Base-by-base conservation (phyloP, 1,140 invertebrate genomes). In the Penaeus vannamei region DNA sequence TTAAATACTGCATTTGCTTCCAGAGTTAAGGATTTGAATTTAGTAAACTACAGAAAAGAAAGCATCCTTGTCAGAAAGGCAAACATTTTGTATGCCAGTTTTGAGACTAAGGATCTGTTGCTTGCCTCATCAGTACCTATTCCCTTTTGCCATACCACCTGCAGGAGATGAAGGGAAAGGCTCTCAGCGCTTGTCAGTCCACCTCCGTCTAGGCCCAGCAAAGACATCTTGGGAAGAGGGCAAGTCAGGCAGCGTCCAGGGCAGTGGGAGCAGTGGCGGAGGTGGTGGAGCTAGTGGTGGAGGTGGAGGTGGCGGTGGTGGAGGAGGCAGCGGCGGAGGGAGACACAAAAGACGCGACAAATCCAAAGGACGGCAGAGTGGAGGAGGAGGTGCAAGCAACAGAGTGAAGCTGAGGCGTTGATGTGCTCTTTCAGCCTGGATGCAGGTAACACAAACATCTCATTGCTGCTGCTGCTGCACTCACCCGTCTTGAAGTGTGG, bases 371-470 rank as follows among this genome's bases (percentile, higher is more conserved):
- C 86, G 80, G 23, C 79, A 60, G n/a, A 32, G 61, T 64, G 86
- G 86, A n/a, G 62, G 86, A 59, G 62, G 77, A 60, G 80, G 79
- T 62, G 62, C 62, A 64, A 66, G 84, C 61, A 82, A 81, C 79
- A 81, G 86, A 60, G 77, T 85, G 61, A 72, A 81, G 86, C 79
- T 80, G 85, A 80, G 85, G 85, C 85, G 85, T 66, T 80, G 76
- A 81, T 86, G 36, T 61, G 36, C 64, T 81, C 79, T 60, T 62
- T 69, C 77, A 66, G 69, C 60, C 79, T 86, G 85, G 85, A 86
- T 86, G 85, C 86, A 87, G 86, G 86, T 87, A 87, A 87, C 86
- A 80, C 53, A 72, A 66, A 76, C 84, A 72, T 84, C 82, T 66
- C 62, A 36, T 66, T 77, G 66, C 84, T 77, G 66, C 84, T 85